These are phyloP conservation scores for Linurgus olivaceus DNA, from an alignment of 2,797 vertebrate genomes.

Conservation along the genomic window DNA sequence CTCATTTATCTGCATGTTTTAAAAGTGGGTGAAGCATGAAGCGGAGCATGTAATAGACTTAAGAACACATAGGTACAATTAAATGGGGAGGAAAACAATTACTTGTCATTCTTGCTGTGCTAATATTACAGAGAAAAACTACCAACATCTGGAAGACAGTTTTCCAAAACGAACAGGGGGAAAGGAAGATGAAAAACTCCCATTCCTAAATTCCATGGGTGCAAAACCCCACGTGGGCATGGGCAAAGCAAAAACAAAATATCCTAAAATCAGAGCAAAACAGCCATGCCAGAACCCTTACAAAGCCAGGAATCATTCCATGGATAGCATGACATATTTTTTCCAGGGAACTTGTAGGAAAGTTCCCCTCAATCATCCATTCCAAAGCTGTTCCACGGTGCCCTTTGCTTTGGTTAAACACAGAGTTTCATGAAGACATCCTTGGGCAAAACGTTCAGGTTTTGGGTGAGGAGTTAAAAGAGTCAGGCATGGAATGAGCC, in stretches of 20 bases:
- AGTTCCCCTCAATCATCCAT: neutral
- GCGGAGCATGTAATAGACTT: neutral
- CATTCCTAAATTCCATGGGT: neutral
- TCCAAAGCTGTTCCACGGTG: neutral
- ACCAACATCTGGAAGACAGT: neutral
- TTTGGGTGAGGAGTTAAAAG: neutral
- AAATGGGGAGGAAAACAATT: constrained; percentile 6
- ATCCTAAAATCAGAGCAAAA: neutral
- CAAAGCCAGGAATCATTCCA: constrained; percentile 2
- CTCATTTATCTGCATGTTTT: constrained; percentile 1
- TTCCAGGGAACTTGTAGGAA: neutral
- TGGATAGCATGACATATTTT: rapidly evolving
- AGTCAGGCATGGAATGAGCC: neutral
- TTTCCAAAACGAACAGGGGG: neutral
- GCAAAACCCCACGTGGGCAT: neutral
- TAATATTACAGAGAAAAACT: neutral
- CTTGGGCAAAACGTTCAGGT: neutral
- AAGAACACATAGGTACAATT: constrained; percentile 40
- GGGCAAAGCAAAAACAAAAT: neutral
- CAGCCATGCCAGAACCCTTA: neutral
- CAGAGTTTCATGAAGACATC: neutral
- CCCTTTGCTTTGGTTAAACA: neutral
- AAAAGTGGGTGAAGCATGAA: constrained; percentile 26
- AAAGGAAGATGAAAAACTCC: neutral
- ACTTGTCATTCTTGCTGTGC: neutral